A percentile compares a stretch with the other conserved stretches of the same genome.
Conservation (phyloP, 92 coral and sea anemone species). For the Porites cylindrica region DNA sequence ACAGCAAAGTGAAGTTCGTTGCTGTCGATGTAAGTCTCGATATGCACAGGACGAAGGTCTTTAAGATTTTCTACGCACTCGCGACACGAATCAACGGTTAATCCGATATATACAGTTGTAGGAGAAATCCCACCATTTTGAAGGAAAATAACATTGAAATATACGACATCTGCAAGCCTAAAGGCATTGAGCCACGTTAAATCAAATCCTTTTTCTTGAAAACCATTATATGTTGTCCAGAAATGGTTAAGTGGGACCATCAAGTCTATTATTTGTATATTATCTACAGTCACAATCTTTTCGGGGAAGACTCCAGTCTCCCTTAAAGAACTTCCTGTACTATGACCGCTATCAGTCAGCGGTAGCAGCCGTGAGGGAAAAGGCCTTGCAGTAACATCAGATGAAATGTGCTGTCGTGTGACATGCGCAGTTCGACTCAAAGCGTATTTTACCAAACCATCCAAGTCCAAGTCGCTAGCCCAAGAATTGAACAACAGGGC, state of each 20-base stretch:
- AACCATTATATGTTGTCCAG: conserved; percentile 21
- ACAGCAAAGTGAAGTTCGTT: conserved; percentile 35
- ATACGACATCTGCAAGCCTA: conserved; percentile 11
- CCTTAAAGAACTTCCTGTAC: neutral
- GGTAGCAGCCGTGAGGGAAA: neutral
- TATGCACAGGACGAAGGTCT: conserved; percentile 35
- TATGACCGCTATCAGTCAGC: neutral
- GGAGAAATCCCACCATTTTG: neutral
- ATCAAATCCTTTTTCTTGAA: conserved; percentile 20
- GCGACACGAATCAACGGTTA: conserved; percentile 34
- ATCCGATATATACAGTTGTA: conserved; percentile 8
- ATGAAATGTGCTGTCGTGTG: neutral
- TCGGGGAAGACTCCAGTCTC: neutral
- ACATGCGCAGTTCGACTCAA: conserved; percentile 10
- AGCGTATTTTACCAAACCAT: conserved; percentile 45
- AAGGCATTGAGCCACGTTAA: conserved; percentile 34
- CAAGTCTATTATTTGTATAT: conserved; percentile 16
- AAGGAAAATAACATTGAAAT: conserved; percentile 33
- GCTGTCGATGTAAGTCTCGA: conserved; percentile 47
- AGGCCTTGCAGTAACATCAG: neutral
- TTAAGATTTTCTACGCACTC: conserved; percentile 6
- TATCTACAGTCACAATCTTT: conserved; percentile 8
- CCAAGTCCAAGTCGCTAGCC: conserved; percentile 51
- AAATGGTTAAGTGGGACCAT: conserved; percentile 21
- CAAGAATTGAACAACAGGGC: conserved; percentile 57